These are phyloP conservation scores for Pegoplata infirma DNA, from an alignment of 2,888 invertebrate genomes.

Conservation along the genomic window DNA sequence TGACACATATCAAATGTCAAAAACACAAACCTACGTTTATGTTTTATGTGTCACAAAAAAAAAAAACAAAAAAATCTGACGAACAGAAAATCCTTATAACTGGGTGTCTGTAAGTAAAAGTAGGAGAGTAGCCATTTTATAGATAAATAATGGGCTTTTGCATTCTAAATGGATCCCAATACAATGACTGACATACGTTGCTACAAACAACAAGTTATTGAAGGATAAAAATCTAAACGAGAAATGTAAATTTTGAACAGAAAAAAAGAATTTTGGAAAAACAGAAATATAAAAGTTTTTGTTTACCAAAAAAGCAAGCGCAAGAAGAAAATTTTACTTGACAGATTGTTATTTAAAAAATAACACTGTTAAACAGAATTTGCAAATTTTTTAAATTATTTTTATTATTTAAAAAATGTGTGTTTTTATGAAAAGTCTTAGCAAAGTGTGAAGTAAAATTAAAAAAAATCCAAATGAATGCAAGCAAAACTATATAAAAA, in stretches of 20 bases:
- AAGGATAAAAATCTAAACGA: not conserved
- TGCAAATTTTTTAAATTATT: too few species aligned
- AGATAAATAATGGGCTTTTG: conserved; percentile 21
- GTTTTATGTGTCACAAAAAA: not conserved
- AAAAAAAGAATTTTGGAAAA: too few species aligned
- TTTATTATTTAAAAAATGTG: too few species aligned
- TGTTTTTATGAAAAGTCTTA: too few species aligned
- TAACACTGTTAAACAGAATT: too few species aligned
- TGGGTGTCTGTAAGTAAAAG: not conserved
- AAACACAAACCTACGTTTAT: conserved; percentile 13
- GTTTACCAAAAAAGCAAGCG: not conserved
- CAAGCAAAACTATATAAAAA: too few species aligned
- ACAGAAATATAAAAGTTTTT: not conserved
- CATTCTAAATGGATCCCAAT: conserved; percentile 6
- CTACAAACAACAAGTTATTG: not conserved
- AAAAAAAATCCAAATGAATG: too few species aligned
- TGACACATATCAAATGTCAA: conserved; percentile 38
- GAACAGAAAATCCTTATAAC: not conserved
- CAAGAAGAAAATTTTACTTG: conserved; percentile 28
- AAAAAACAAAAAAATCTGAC: not conserved
- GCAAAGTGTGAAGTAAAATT: too few species aligned
- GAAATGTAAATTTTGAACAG: not conserved
- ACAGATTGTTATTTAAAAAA: conserved; percentile 23
- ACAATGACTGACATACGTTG: conserved; percentile 16
- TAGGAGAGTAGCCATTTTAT: not conserved